These are phyloP conservation scores for Catamblyrhynchus diadema DNA, from an alignment of 2,797 vertebrate species.

Conservation along the genomic window DNA sequence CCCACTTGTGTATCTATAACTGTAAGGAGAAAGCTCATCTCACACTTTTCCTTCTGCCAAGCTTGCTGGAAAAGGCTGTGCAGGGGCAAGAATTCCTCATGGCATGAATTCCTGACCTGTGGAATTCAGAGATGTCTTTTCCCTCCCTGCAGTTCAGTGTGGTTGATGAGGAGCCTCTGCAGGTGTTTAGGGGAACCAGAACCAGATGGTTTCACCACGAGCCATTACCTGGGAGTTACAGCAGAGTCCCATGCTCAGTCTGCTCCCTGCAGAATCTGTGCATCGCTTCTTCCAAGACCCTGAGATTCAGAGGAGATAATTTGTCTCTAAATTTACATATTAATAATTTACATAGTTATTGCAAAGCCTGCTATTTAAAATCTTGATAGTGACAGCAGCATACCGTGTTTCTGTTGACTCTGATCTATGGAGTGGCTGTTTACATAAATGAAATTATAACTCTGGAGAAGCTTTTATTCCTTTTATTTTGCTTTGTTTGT, in stretches of 20 bases:
- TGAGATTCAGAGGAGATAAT: conserved; percentile 54
- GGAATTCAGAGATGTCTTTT: neutral
- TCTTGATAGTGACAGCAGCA: conserved; percentile 34
- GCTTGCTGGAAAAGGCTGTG: neutral
- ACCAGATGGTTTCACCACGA: neutral
- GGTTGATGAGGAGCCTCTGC: neutral
- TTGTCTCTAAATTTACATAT: conserved; percentile 58
- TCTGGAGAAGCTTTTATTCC: neutral
- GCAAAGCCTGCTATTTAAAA: conserved; percentile 59
- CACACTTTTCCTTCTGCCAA: accelerated
- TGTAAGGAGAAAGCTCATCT: neutral
- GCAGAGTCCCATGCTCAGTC: neutral
- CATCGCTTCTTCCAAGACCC: neutral
- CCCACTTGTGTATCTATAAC: neutral
- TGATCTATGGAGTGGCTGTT: conserved; percentile 17
- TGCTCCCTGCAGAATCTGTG: neutral
- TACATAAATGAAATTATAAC: neutral
- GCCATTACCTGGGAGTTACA: neutral
- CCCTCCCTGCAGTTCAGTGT: neutral
- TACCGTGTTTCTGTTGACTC: conserved; percentile 21
- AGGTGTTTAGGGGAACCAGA: neutral
- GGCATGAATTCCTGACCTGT: neutral
- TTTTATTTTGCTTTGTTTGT: neutral
- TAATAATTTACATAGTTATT: conserved; percentile 68
- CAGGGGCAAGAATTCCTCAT: neutral